These are phyloP conservation scores for Ernsta delagoae DNA, from an alignment of 2,888 invertebrate species.

Conservation along the genomic window DNA sequence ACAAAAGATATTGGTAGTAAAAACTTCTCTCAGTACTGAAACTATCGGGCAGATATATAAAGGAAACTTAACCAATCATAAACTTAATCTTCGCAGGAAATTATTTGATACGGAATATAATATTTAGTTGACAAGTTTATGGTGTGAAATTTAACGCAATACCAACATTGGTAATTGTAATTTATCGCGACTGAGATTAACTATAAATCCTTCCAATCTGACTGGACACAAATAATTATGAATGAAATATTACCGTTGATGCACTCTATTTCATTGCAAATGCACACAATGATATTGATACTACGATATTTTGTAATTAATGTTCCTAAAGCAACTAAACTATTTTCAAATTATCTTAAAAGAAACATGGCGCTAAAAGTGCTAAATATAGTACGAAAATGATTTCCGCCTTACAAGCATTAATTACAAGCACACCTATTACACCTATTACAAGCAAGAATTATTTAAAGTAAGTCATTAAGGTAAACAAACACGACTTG, in stretches of 20 bases:
- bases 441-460: too few relatives aligned
- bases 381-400: too few relatives aligned
- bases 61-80: neutral
- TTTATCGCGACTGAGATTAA: constrained; percentile 24
- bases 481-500: neutral
- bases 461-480: neutral
- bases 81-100: neutral
- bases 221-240: constrained; percentile 25
- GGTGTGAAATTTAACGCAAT: constrained; percentile 9
- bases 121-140: constrained; percentile 30
- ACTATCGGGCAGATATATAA: too few relatives aligned
- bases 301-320: too few relatives aligned
- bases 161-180: constrained; percentile 23
- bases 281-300: neutral
- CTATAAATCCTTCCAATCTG: constrained; percentile 31
- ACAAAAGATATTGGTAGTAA: too few relatives aligned
- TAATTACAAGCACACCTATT: too few relatives aligned
- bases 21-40: too few relatives aligned
- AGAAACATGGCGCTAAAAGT: too few relatives aligned
- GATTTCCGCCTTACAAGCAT: too few relatives aligned
- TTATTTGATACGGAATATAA: neutral
- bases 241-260: constrained; percentile 25
- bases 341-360: too few relatives aligned
- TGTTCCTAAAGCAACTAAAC: too few relatives aligned
- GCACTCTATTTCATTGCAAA: constrained; percentile 1